These are phyloP conservation scores for Cartodere bifasciata DNA, from an alignment of 2,888 invertebrate species.

Conservation along the genomic window DNA sequence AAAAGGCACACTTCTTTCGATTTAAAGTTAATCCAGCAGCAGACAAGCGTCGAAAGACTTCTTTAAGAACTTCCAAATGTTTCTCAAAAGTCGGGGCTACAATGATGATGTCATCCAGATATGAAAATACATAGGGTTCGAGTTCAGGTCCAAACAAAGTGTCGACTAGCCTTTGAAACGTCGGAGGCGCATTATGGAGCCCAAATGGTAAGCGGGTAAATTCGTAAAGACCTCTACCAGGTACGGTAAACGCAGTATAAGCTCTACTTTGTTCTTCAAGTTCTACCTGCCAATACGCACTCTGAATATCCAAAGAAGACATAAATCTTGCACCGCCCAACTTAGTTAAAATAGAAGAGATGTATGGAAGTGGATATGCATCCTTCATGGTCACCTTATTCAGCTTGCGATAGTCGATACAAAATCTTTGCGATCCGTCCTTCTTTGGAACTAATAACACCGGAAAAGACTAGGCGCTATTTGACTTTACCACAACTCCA, in stretches of 20 bases:
- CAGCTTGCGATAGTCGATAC: too few relatives aligned
- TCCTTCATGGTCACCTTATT: too few relatives aligned
- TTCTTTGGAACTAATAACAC: too few relatives aligned
- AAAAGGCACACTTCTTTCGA: constrained; percentile 8
- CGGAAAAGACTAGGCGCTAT: too few relatives aligned
- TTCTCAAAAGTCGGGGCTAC: constrained; percentile 6
- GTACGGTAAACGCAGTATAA: constrained; percentile 8
- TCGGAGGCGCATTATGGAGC: constrained; percentile 7
- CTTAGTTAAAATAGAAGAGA: too few relatives aligned
- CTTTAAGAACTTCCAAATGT: constrained; percentile 7
- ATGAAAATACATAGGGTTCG: constrained; percentile 9
- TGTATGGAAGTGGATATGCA: too few relatives aligned
- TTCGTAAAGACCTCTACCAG: constrained; percentile 8
- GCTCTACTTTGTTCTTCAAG: constrained; percentile 3
- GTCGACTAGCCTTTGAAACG: constrained; percentile 9
- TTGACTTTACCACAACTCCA: too few relatives aligned
- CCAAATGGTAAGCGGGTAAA: constrained; percentile 7
- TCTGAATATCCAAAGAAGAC: constrained; percentile 3
- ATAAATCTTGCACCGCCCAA: constrained; percentile 7
- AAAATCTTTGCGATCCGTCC: too few relatives aligned
- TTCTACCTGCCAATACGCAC: constrained; percentile 5
- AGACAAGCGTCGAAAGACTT: constrained; percentile 11
- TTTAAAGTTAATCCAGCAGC: constrained; percentile 9
- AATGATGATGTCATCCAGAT: constrained; percentile 8
- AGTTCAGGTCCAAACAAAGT: constrained; percentile 7